phyloP scores from a whole-genome alignment of 2,888 invertebrate genomes.

The Omphaloscelis lunosa region DNA sequence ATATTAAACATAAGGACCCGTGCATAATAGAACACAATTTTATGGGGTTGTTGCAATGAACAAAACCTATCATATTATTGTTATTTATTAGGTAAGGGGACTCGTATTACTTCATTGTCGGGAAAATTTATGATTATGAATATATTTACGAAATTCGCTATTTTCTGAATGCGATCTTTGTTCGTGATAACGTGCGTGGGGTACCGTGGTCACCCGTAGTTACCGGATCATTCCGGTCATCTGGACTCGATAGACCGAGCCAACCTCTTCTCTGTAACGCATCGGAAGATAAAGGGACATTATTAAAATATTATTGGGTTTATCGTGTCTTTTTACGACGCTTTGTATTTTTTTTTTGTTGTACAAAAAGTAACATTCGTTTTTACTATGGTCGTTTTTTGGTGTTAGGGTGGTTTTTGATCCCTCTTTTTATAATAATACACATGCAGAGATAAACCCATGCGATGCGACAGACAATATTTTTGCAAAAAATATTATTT shows the following conservation, averaged over 20 bases:
- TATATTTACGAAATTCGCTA: slow-evolving; percentile 83
- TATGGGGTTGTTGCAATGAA: slow-evolving; percentile 65
- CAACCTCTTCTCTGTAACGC: slow-evolving; percentile 64
- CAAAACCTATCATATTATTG: slow-evolving; percentile 63
- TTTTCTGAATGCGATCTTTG: slow-evolving; percentile 82
- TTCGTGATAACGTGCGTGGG: slow-evolving; percentile 71
- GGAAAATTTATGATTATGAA: slow-evolving; percentile 81
- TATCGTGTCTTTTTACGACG: slow-evolving; percentile 49
- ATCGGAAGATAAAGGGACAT: slow-evolving; percentile 47
- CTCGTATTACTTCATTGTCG: slow-evolving; percentile 75
- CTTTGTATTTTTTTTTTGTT: slow-evolving; percentile 26
- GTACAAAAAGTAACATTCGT: slow-evolving; percentile 27
- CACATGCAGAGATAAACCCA: neutral
- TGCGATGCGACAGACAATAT: no score
- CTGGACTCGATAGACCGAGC: slow-evolving; percentile 70
- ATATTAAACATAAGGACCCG: slow-evolving; percentile 42
- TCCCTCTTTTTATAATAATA: slow-evolving; percentile 6
- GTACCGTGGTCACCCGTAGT: slow-evolving; percentile 61
- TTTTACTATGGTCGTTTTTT: slow-evolving; percentile 29
- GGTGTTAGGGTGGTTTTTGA: slow-evolving; percentile 14
- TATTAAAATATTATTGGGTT: slow-evolving; percentile 48
- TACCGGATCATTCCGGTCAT: slow-evolving; percentile 77
- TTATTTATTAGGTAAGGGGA: slow-evolving; percentile 65
- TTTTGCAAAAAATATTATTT: neutral
- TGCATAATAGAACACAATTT: slow-evolving; percentile 45